Percentiles rank a stretch among this genome's conserved stretches.
phyloP scores from a whole-genome alignment of 1,140 invertebrate genomes.

The Drosophila pandora region DNA sequence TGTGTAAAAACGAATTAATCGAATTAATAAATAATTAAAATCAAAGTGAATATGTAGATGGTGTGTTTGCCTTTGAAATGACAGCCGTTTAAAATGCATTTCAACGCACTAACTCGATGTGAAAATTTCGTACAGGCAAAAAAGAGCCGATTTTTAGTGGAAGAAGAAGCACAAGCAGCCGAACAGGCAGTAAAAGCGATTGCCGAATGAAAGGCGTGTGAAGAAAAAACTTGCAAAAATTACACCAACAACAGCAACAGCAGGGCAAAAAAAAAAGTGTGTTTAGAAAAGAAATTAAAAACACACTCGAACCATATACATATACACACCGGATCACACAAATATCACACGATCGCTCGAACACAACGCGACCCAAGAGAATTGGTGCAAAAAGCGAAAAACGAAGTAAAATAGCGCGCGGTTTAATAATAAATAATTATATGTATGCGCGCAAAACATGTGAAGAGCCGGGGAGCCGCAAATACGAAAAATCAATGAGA shows the following conservation, averaged over 20 bases:
- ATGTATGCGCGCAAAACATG: constrained; percentile 72
- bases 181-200: constrained; percentile 71
- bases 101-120: constrained; percentile 61
- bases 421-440: constrained; percentile 83
- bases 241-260: constrained; percentile 62
- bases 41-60: constrained; percentile 66
- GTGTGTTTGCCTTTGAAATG: constrained; percentile 63
- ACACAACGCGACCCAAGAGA: constrained; percentile 52
- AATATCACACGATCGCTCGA: constrained; percentile 36
- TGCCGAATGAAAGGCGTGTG: constrained; percentile 72
- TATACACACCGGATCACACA: constrained; percentile 36
- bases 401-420: constrained; percentile 67
- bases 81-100: constrained; percentile 72
- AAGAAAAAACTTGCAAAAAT: constrained; percentile 81
- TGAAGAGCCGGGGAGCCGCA: constrained; percentile 70
- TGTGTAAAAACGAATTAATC: constrained; percentile 55
- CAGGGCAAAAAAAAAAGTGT: constrained; percentile 67
- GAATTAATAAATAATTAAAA: constrained; percentile 29
- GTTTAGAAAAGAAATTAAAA: constrained; percentile 82
- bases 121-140: constrained; percentile 78
- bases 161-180: constrained; percentile 68
- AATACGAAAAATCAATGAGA: constrained; percentile 81
- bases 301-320: constrained; percentile 67
- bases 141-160: constrained; percentile 77
- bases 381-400: constrained; percentile 73